phyloP scores from a whole-genome alignment of 2,888 invertebrate genomes.

The Rhimphoctona megacephalus region DNA sequence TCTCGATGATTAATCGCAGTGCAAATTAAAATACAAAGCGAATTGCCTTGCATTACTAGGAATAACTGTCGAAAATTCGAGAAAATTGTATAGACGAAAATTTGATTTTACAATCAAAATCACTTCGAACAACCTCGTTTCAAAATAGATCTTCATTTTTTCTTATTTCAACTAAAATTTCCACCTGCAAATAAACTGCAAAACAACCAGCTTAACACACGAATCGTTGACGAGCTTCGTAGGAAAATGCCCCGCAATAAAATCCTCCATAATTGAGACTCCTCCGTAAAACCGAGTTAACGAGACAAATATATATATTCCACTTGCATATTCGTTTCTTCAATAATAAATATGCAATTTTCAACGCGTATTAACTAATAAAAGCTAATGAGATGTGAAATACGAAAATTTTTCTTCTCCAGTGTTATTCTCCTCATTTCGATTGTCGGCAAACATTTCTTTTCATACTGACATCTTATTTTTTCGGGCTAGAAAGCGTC shows the following conservation, averaged over 20 bases:
- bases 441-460: background rate
- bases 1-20: slow-evolving; percentile 11
- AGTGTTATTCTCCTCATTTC: background rate
- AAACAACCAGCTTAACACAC: background rate
- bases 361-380: background rate
- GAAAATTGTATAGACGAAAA: background rate
- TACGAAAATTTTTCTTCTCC: background rate
- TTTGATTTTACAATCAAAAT: background rate
- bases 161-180: background rate
- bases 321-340: slow-evolving; percentile 65
- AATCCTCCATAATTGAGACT: slow-evolving; percentile 84
- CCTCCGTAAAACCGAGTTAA: slow-evolving; percentile 44
- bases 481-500: background rate
- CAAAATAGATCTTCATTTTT: background rate
- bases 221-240: background rate
- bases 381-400: slow-evolving; percentile 6
- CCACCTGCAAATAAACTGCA: background rate
- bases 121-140: background rate
- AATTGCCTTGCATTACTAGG: background rate
- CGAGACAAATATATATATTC: slow-evolving; percentile 44
- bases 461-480: background rate
- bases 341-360: slow-evolving; percentile 59
- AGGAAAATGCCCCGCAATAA: slow-evolving; percentile 85
- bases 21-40: background rate
- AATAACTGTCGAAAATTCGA: background rate